Conservation (phyloP, 2,797 vertebrate genomes). For the Fratercula arctica region DNA sequence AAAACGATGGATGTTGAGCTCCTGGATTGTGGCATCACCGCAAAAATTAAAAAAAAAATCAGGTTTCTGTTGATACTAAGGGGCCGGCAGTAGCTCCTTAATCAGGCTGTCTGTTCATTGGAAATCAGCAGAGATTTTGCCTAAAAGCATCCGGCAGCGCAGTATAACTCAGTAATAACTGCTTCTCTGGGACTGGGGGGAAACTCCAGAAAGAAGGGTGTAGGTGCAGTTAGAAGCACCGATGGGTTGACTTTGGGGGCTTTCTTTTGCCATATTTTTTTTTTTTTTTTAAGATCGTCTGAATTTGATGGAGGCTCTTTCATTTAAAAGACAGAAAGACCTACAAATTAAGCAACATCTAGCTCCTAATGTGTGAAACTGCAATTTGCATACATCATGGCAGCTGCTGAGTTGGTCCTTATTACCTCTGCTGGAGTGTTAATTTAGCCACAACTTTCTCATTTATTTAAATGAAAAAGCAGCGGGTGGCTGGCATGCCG, state of each 20-base stretch:
- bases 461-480: constrained; percentile 71
- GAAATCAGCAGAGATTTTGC: constrained; percentile 4
- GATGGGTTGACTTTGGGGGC: background rate
- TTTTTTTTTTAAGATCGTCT: background rate
- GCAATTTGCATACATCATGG: constrained; percentile 65
- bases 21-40: background rate
- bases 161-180: background rate
- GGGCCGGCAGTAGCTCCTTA: background rate
- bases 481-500: constrained; percentile 37
- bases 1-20: background rate
- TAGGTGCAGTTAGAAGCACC: background rate
- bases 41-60: background rate
- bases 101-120: background rate
- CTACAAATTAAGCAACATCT: constrained; percentile 59
- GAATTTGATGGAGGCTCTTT: background rate
- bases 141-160: background rate
- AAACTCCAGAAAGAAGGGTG: background rate
- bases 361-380: constrained; percentile 65
- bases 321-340: constrained; percentile 1
- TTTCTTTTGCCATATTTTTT: background rate
- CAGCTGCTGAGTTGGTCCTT: constrained; percentile 61
- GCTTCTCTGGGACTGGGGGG: background rate
- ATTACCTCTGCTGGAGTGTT: constrained; percentile 63
- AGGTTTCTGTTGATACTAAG: background rate
- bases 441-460: constrained; percentile 69